phyloP scores from a whole-genome alignment of 2,888 invertebrate genomes.

The Steinernema carpocapsae region DNA sequence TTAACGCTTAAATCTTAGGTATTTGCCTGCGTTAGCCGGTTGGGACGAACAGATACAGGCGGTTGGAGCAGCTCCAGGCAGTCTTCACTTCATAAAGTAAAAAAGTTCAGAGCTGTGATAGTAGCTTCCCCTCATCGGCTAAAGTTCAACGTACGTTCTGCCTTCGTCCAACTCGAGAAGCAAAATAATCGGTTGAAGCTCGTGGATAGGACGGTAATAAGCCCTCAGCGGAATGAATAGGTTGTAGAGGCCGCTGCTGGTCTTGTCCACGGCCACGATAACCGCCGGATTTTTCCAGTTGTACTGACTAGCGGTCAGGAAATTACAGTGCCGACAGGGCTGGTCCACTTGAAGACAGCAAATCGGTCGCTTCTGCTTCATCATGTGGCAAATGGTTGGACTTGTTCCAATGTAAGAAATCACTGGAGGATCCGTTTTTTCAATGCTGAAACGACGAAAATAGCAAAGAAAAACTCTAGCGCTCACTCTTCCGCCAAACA shows the following conservation, averaged over 20 bases:
- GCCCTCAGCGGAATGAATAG: slow-evolving; percentile 95
- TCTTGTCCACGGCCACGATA: slow-evolving; percentile 93
- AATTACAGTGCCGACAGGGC: slow-evolving; percentile 91
- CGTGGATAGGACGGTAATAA: slow-evolving; percentile 89
- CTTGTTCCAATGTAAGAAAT: slow-evolving; percentile 97
- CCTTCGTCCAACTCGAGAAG: slow-evolving; percentile 77
- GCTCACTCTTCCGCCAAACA: slow-evolving; percentile 42
- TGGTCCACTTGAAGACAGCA: slow-evolving; percentile 88
- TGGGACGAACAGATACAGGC: too few relatives aligned
- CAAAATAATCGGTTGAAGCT: slow-evolving; percentile 91
- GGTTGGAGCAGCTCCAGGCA: too few relatives aligned
- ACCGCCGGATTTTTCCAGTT: slow-evolving; percentile 97
- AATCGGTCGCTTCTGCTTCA: slow-evolving; percentile 91
- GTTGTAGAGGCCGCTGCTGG: slow-evolving; percentile 96
- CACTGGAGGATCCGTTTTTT: slow-evolving; percentile 93
- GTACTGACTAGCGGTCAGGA: slow-evolving; percentile 86
- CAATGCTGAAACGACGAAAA: slow-evolving; percentile 76
- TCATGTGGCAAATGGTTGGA: slow-evolving; percentile 92
- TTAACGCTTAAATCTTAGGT: too few relatives aligned
- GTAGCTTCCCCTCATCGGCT: too few relatives aligned
- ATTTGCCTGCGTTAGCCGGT: too few relatives aligned
- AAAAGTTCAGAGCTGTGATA: too few relatives aligned
- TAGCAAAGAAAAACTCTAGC: neutral
- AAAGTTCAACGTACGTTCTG: slow-evolving; percentile 35
- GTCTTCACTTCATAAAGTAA: too few relatives aligned